phyloP scores from a whole-genome alignment of 2,888 invertebrate genomes.

The Plemyria rubiginata region DNA sequence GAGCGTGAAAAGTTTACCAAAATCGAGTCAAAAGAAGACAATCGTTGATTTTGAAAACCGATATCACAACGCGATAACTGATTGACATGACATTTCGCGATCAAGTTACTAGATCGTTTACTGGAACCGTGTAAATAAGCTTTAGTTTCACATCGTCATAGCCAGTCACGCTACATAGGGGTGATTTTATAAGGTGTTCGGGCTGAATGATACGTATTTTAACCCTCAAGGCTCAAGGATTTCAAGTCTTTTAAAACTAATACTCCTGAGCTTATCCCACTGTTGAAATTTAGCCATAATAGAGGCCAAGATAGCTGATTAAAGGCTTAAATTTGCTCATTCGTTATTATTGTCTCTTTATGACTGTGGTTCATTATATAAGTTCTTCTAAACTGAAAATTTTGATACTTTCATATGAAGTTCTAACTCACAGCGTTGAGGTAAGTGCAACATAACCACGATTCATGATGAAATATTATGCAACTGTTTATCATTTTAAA shows the following conservation, averaged over 20 bases:
- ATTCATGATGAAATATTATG: too few species aligned
- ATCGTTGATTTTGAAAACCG: constrained; percentile 10
- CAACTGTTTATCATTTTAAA: too few species aligned
- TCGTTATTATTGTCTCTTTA: too few species aligned
- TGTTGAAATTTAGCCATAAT: too few species aligned
- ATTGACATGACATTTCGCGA: constrained; percentile 27
- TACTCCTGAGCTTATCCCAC: too few species aligned
- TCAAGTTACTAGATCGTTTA: constrained; percentile 32
- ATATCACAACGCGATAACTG: constrained; percentile 15
- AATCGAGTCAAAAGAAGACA: background rate
- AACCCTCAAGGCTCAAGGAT: background rate
- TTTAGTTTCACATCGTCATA: constrained; percentile 25
- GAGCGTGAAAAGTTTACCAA: background rate
- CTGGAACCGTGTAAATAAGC: constrained; percentile 27
- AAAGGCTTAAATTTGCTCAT: too few species aligned
- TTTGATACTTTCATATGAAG: too few species aligned
- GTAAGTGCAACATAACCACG: too few species aligned
- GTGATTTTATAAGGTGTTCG: constrained; percentile 25
- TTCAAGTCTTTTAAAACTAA: background rate
- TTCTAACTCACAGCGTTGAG: too few species aligned
- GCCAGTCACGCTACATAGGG: constrained; percentile 28
- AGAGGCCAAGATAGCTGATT: too few species aligned
- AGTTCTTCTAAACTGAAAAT: too few species aligned
- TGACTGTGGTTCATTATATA: too few species aligned
- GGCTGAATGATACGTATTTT: background rate